Base-by-base conservation (phyloP, 1,140 invertebrate genomes). In the Drosophila teissieri region DNA sequence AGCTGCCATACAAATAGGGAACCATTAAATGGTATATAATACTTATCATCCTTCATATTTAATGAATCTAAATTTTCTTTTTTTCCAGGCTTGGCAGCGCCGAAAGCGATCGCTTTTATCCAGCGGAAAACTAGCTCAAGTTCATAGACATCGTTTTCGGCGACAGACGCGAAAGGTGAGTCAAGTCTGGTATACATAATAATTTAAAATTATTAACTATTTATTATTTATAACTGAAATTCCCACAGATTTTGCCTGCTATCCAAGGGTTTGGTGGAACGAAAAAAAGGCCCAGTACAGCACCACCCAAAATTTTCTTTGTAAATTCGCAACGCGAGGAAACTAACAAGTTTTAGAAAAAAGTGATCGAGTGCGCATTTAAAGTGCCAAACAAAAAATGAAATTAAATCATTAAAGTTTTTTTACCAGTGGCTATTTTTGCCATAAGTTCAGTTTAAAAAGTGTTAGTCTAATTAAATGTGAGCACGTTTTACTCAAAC, bases 111-210 rank as follows among this genome's bases (percentile, higher is more conserved):
- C 48, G 2, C 8, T 89, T 12, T 65, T 89, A 0, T 58, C 73
- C 7, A 80, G 40, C 24, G 54, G 73, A 31, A 84, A 89, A 15
- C 34, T 80, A 56, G 49, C 62, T 6, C 80, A 84, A 27, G 80
- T 84, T n/a, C 84, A 78, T 58, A 65, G 80, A 0, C 57, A 80
- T 19, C 84, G 84, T 5, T 89, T 89, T 56, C 73, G 73, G 4
- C 57, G 84, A 0, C 61, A 31, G 0, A 34, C 78, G 6, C 39
- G 84, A 24, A 84, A 78, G 62, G 84, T 89, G 8, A 27, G 22
- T 15, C 3, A 10, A 37, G 3, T 37, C 2, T 0, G n/a, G n/a
- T n/a, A n/a, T n/a, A n/a, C n/a, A n/a, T n/a, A n/a, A n/a, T 7
- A 36, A 5, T 0, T 34, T 6, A 0, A 17, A 19, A 14, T 22